These are phyloP conservation scores for Catostylus mosaicus DNA, from an alignment of 30 jellyfish, hydroid and myxozoan genomes.

Conservation along the genomic window DNA sequence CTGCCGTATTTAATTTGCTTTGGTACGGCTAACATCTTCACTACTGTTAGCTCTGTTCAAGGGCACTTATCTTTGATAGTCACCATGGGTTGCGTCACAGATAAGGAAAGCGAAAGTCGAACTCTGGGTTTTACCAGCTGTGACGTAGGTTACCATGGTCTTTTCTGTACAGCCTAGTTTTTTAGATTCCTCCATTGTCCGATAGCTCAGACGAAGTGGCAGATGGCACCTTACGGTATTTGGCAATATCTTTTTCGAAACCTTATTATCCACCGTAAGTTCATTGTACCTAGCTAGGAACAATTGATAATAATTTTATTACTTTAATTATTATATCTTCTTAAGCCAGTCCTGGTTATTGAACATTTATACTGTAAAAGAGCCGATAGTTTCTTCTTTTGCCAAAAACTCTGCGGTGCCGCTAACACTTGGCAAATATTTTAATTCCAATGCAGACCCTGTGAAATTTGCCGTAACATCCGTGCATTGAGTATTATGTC, in stretches of 20 bases:
- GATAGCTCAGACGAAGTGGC: not conserved
- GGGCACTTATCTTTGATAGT: too few relatives aligned
- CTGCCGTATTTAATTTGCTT: too few relatives aligned
- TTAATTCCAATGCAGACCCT: not conserved
- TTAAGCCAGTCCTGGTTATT: not conserved
- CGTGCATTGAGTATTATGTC: not conserved
- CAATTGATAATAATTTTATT: not conserved
- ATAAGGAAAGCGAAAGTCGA: too few relatives aligned
- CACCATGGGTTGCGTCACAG: too few relatives aligned
- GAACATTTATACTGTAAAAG: not conserved
- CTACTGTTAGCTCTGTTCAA: too few relatives aligned
- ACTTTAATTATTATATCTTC: not conserved
- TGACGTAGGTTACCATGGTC: not conserved
- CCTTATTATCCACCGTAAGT: not conserved
- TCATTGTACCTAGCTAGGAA: not conserved
- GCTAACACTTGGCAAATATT: not conserved
- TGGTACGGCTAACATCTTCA: too few relatives aligned
- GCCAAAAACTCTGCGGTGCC: not conserved
- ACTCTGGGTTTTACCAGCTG: too few relatives aligned
- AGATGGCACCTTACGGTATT: not conserved
- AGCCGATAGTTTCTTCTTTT: not conserved
- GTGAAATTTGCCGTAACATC: not conserved
- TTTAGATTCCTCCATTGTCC: not conserved
- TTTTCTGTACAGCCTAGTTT: not conserved
- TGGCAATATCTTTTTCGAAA: not conserved